Evolutionary conservation across 2,888 invertebrate species (phyloP), one percentile per base, ranked within the genome.

Genomic region (Zootermopsis nevadensis): DNA sequence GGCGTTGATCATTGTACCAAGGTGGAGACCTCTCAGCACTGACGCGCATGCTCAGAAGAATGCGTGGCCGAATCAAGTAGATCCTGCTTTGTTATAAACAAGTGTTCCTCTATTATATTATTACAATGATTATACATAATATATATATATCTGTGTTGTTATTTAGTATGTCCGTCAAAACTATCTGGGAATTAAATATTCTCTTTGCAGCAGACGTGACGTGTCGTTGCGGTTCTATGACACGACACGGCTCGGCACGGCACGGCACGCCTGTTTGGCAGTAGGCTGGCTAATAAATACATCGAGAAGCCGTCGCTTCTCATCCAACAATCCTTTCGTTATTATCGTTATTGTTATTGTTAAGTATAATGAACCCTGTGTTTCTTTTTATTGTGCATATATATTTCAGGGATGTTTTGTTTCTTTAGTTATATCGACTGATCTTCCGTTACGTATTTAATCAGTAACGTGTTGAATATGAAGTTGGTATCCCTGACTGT

Each of bases 91-190:
- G 82, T 82, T 82, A 77, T 67, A 69, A 82, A 77, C 82, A 79
- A 82, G 82, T 82, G 82, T 82, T 77, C 77, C 79, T 82, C 77
- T 82, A 67, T 81, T 38, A 82, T 42, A 60, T 82, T 35, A 83
- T 72, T 69, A 83, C 53, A 80, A 72, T 80, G 38, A 83, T 83
- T 80, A 80, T 38, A 80, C 35, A 80, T 80, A 74, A 74, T 79
- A 80, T 72, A 77, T 67, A 77, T 77, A 80, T 80, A 80, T 83
- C 30, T 80, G 76, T 83, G 80, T 80, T 80, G 80, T 83, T 83
- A 83, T 82, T 77, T 69, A 79, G 69, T 77, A 82, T 82, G 72
- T 81, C 42, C 81, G 69, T 81, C 42, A 81, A 81, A 79, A 55
- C 42, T 76, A 42, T 42, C 24, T n/a, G 69, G 33, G 33, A 69